Conservation (phyloP, 1,140 invertebrate genomes). For the Plodia interpunctella region DNA sequence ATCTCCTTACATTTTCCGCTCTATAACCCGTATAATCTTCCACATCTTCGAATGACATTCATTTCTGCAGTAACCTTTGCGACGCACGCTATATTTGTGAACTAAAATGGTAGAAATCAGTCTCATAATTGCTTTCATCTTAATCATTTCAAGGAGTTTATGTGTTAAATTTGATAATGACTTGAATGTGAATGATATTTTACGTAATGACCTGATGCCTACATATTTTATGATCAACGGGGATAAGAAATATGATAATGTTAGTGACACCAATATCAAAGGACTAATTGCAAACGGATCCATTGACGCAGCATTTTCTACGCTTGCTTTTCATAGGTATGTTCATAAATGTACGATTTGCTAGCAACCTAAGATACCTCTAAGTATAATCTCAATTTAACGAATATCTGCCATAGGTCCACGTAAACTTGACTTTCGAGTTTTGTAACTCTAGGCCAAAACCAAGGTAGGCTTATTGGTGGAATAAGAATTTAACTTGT, state of each 20-base stretch:
- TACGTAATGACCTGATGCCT: constrained; percentile 80
- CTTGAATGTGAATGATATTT: constrained; percentile 80
- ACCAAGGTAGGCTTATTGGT: too few species aligned
- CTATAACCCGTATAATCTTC: constrained; percentile 47
- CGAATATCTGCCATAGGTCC: too few species aligned
- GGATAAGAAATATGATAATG: constrained; percentile 22
- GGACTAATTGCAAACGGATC: constrained; percentile 68
- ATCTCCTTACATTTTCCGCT: constrained; percentile 64
- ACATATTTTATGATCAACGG: constrained; percentile 74
- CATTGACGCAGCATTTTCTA: constrained; percentile 77
- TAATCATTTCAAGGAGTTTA: background rate
- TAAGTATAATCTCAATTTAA: too few species aligned
- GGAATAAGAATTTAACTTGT: too few species aligned
- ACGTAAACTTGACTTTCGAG: too few species aligned
- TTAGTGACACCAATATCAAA: constrained; percentile 7
- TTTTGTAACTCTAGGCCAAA: too few species aligned
- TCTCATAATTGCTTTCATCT: background rate
- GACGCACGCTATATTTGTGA: background rate
- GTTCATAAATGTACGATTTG: too few species aligned
- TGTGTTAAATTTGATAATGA: constrained; percentile 38
- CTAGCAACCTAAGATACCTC: too few species aligned
- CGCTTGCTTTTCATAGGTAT: constrained; percentile 81
- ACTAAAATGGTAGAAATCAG: background rate
- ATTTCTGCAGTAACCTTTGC: background rate
- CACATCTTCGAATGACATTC: constrained; percentile 10